Percentiles rank a stretch among this genome's conserved stretches.
Conservation (phyloP, 1,140 invertebrate species). For the Drosophila sp. region DNA sequence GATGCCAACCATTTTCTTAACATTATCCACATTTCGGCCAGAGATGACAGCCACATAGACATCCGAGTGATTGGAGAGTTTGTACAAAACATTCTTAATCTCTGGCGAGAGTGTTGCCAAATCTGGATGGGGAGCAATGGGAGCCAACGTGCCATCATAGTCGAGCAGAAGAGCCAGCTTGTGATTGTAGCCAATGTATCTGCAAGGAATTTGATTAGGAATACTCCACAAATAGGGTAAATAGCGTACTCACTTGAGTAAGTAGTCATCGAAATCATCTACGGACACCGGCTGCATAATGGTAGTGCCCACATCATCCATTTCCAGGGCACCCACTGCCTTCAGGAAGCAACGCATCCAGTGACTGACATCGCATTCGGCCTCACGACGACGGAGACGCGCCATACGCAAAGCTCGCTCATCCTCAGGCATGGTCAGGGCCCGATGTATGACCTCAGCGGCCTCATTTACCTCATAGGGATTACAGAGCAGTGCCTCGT, state of each 20-base stretch:
- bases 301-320: conserved; percentile 91
- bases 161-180: conserved; percentile 93
- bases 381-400: conserved; percentile 90
- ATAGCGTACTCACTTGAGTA: conserved; percentile 87
- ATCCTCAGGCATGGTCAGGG: conserved; percentile 94
- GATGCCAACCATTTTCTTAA: conserved; percentile 95
- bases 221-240: neutral
- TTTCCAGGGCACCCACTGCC: conserved; percentile 92
- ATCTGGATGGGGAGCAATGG: conserved; percentile 94
- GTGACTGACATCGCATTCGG: conserved; percentile 92
- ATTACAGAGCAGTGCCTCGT: conserved; percentile 94
- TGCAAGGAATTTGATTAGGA: conserved; percentile 66
- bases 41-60: conserved; percentile 95
- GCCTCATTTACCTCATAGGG: conserved; percentile 95
- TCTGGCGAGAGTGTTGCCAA: conserved; percentile 92
- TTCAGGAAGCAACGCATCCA: conserved; percentile 95
- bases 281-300: conserved; percentile 93
- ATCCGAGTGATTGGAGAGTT: conserved; percentile 93
- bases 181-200: conserved; percentile 93
- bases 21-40: conserved; percentile 93
- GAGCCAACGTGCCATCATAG: conserved; percentile 95
- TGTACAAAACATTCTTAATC: conserved; percentile 92
- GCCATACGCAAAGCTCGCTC: conserved; percentile 94
- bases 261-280: conserved; percentile 94
- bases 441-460: conserved; percentile 93